Evolutionary conservation across 2,888 invertebrate species (phyloP).

Genomic region (Dryococelus australis): DNA sequence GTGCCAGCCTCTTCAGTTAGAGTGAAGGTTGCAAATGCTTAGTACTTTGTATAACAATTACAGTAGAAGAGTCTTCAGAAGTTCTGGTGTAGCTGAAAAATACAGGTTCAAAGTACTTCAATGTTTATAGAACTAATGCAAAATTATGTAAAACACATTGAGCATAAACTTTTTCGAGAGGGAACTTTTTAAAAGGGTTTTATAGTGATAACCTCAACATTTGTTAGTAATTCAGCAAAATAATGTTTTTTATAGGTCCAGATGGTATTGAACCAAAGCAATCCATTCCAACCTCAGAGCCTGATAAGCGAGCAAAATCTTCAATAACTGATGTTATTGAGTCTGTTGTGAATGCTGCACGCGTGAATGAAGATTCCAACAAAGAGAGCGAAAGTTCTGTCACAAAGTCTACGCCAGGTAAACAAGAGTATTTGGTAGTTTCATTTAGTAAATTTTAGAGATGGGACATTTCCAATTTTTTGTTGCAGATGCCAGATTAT

Average conservation of each 20-base stretch:
- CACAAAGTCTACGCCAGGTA: conserved; percentile 46
- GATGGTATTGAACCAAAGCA: conserved; percentile 24
- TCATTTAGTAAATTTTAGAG: neutral
- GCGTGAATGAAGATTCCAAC: conserved; percentile 46
- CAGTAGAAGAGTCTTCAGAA: no score
- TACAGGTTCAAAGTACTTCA: no score
- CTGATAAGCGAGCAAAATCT: conserved; percentile 47
- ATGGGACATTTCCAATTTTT: no score
- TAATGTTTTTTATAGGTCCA: neutral
- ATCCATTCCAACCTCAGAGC: conserved; percentile 17
- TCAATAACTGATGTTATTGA: conserved; percentile 63
- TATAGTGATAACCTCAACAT: neutral
- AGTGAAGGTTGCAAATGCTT: no score
- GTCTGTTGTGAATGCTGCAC: conserved; percentile 62
- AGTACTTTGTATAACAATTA: no score
- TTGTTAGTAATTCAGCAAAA: neutral
- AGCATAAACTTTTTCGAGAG: no score
- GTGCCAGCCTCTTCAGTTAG: no score
- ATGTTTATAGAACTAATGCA: no score
- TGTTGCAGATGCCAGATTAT: no score
- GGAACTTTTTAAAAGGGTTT: no score
- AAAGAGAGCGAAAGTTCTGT: conserved; percentile 43
- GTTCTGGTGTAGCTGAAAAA: no score
- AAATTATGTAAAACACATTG: no score
- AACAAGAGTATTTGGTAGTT: conserved; percentile 5